These are phyloP conservation scores for Porites lutea DNA, from an alignment of 64 coral and sea anemone genomes.

Conservation along the genomic window DNA sequence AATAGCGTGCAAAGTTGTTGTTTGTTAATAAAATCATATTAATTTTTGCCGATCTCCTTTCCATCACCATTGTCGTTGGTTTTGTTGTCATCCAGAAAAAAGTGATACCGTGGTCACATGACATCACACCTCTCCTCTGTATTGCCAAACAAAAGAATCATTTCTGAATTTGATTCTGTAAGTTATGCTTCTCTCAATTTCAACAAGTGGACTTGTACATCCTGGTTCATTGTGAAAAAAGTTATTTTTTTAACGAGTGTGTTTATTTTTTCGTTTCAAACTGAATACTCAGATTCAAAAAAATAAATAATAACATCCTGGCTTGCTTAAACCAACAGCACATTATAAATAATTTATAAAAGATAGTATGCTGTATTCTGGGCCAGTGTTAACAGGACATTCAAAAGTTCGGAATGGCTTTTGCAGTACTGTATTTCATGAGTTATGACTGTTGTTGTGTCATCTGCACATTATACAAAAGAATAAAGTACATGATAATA, in stretches of 20 bases:
- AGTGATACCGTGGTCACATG: neutral
- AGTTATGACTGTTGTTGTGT: neutral
- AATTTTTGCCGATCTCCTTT: too few relatives aligned
- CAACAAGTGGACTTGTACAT: too few relatives aligned
- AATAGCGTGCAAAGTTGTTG: too few relatives aligned
- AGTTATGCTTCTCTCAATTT: neutral
- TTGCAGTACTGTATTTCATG: constrained; percentile 1
- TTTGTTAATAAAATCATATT: too few relatives aligned
- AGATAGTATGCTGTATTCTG: neutral
- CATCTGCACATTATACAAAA: neutral
- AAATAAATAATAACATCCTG: neutral
- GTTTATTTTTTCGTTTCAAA: neutral
- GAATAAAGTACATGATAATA: neutral
- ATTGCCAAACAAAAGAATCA: neutral
- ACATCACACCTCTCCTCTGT: neutral
- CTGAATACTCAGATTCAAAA: neutral
- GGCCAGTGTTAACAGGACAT: neutral
- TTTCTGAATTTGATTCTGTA: neutral
- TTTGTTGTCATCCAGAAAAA: neutral
- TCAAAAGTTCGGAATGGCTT: neutral
- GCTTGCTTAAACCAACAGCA: neutral
- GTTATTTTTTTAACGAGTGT: too few relatives aligned
- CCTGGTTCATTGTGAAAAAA: too few relatives aligned
- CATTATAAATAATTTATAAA: constrained; percentile 1
- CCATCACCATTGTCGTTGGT: too few relatives aligned